Evolutionary conservation across 2,113 vertebrate genomes (phyloP).

Genomic region (Myxocyprinus asiaticus): DNA sequence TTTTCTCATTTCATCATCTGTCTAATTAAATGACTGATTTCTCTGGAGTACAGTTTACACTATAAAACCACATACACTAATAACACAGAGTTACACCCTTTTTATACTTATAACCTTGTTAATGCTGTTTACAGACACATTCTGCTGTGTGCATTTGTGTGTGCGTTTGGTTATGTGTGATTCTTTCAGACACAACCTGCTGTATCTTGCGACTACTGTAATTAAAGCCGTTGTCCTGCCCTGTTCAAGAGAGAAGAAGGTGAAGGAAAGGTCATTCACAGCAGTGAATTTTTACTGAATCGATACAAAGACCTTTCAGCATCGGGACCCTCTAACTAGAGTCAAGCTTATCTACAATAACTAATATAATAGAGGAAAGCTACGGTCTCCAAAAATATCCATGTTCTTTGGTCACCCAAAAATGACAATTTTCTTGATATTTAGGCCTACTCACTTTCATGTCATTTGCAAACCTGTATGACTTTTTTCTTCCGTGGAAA

Average conservation of each 20-base stretch:
- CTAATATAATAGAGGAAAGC: constrained; percentile 38
- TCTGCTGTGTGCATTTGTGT: neutral
- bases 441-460: too few species aligned
- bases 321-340: constrained; percentile 31
- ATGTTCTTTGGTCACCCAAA: neutral
- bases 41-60: constrained; percentile 21
- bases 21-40: constrained; percentile 34
- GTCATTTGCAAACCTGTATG: too few species aligned
- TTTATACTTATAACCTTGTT: constrained; percentile 20
- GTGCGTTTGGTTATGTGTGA: neutral
- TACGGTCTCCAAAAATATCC: neutral
- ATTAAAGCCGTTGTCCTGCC: constrained; percentile 50
- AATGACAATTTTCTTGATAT: neutral
- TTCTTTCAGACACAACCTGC: constrained; percentile 24
- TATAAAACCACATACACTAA: constrained; percentile 7
- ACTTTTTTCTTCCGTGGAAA: too few species aligned
- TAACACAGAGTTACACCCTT: constrained; percentile 20
- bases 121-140: neutral
- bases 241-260: constrained; percentile 36
- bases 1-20: constrained; percentile 13
- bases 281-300: constrained; percentile 51
- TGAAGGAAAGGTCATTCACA: constrained; percentile 49
- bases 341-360: constrained; percentile 32
- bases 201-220: constrained; percentile 33
- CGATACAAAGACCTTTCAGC: constrained; percentile 54